These are phyloP conservation scores for Asarcornis scutulata DNA, from an alignment of 2,113 vertebrate genomes.

Conservation along the genomic window DNA sequence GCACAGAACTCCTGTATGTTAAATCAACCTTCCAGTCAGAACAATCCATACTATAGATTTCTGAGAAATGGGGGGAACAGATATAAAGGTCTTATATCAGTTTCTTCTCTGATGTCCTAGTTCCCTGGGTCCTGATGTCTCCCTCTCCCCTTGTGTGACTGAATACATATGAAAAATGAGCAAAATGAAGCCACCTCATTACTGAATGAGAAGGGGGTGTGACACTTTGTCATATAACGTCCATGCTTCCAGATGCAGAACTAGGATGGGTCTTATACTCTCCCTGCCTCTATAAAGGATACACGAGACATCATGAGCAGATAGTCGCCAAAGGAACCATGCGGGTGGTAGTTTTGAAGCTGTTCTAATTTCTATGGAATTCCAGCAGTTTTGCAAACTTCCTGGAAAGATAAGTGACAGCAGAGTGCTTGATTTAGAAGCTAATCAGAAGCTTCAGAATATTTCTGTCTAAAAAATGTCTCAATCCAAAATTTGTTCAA, in stretches of 20 bases:
- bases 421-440: not conserved
- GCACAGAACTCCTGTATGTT: not conserved
- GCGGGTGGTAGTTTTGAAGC: not conserved
- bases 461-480: not conserved
- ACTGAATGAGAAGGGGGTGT: not conserved
- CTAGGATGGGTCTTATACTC: not conserved
- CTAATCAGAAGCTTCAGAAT: not conserved
- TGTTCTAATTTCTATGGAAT: not conserved
- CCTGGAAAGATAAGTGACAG: not conserved
- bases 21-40: not conserved
- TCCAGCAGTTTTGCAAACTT: not conserved
- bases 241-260: not conserved
- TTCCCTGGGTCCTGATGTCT: not conserved
- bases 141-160: not conserved
- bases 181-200: not conserved
- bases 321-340: not conserved
- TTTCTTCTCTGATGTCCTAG: accelerated
- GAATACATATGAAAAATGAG: not conserved
- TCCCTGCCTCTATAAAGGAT: not conserved
- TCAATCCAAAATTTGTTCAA: not conserved
- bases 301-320: not conserved
- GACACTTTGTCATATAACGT: not conserved
- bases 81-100: not conserved
- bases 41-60: not conserved
- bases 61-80: not conserved